Base-by-base conservation (phyloP, 2,113 vertebrate species). In the Melanerpes formicivorus region DNA sequence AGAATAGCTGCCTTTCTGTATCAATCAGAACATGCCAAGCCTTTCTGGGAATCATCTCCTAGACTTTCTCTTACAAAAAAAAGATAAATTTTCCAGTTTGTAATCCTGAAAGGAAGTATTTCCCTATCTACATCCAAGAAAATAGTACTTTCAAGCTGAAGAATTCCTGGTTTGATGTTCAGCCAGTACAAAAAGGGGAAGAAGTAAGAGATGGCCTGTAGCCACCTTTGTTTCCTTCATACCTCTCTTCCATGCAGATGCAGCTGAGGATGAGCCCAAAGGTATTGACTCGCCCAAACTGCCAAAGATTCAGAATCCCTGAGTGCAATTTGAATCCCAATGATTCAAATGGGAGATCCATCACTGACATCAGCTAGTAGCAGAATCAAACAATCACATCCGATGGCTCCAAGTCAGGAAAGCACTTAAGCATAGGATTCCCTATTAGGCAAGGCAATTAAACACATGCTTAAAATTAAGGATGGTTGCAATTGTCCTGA, bases 391-490 rank as follows among this genome's bases (percentile, higher is more conserved):
- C 77, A 84, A 26, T 48, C 67, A 30, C 3, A 87, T 79, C 48
- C 56, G 52, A 13, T 42, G 64, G 74, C 46, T 95, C 64, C 75
- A 89, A 87, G 30, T 67, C 93, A 89, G 89, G 69, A 94, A 92
- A 92, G 75, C 69, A 58, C 48, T 92, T 69, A 83, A 60, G 65
- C 65, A 62, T 3, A 52, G 59, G 60, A 59, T 74, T 91, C 44
- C 42, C 54, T 85, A 88, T 72, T 62, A 94, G 65, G 46, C 48
- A 95, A 92, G n/a, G 59, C 72, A 90, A 92, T 83, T 92, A 96
- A 94, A 93, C 72, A 71, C 48, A 34, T 42, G 42, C 56, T 82
- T 73, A 80, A 87, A 87, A 71, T 77, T 75, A 78, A 90, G 73
- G 50, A 64, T 62, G 29, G 16, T 25, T 87, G 52, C 44, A 74